These are phyloP conservation scores for Parambassis ranga DNA, from an alignment of 2,797 vertebrate genomes.

Conservation along the genomic window DNA sequence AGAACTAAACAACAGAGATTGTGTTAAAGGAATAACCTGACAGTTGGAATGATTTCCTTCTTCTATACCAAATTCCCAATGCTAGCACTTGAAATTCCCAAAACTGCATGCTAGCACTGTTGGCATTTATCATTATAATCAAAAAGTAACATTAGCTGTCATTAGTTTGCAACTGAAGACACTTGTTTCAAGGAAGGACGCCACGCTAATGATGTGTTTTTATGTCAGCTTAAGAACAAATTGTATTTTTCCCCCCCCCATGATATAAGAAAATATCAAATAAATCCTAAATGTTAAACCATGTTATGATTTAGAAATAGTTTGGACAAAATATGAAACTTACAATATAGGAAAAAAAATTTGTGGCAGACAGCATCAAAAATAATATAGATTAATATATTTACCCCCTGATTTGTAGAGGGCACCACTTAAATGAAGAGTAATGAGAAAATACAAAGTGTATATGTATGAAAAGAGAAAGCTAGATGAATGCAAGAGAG, in stretches of 20 bases:
- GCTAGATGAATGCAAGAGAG: not conserved
- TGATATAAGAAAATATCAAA: no score
- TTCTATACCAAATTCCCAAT: conserved; percentile 9
- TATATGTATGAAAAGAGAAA: not conserved
- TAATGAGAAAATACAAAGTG: not conserved
- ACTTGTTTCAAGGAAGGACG: conserved; percentile 30
- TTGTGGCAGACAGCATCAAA: not conserved
- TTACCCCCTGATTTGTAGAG: not conserved
- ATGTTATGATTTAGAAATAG: not conserved
- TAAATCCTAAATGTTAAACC: not conserved
- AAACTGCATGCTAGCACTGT: not conserved
- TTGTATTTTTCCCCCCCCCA: no score
- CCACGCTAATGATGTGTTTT: conserved; percentile 49
- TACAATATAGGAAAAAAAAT: not conserved
- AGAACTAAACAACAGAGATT: conserved; percentile 21
- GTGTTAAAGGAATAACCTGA: conserved; percentile 49
- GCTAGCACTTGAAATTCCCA: not conserved
- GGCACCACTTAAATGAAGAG: not conserved
- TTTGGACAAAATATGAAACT: not conserved
- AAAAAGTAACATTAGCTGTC: conserved; percentile 2
- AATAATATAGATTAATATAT: not conserved
- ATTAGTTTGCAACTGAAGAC: conserved; percentile 27
- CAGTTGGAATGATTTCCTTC: conserved; percentile 38
- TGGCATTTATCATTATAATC: conserved; percentile 28
- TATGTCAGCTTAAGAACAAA: conserved; percentile 26